Evolutionary conservation across 2,888 invertebrate species (phyloP), one percentile per base, ranked within the genome.

Genomic region (Drosophila imparisetae): DNA sequence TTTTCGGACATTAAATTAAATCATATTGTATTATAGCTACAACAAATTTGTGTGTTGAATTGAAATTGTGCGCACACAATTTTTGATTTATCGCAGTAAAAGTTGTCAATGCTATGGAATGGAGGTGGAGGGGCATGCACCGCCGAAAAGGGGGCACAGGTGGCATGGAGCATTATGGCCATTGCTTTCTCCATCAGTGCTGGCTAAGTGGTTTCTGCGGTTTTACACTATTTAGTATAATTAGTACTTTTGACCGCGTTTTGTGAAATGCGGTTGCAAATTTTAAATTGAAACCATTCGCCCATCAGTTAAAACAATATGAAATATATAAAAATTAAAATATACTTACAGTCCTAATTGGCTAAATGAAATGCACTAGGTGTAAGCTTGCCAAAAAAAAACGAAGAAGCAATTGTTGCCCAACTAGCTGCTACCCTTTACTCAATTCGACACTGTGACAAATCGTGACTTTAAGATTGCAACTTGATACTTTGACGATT

Each of bases 231-330:
- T 91, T 91, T 91, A 88, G 84, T 81, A 85, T 91, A 91, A 91
- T 91, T 91, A 91, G 91, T 91, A 80, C 81, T 79, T 88, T 81
- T 80, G 78, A 84, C 91, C 90, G 83, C 90, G 86, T 79, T 87
- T 73, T 79, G 71, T 74, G 72, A 89, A 86, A 82, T 87, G 85
- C 54, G 85, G 85, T 81, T 72, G 55, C 60, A 67, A 69, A 64
- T 66, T 72, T 40, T 50, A 55, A 74, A 60, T 62, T 65, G 52
- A 59, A 61, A 48, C 55, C 34, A 45, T 21, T 15, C 53, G 11
- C 13, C 13, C 38, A 13, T 38, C 21, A 30, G 15, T 29, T 40
- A 42, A 65, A 36, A 60, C 24, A 30, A 32, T 18, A 52, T 11
- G 48, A 55, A 74, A 59, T 62, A 53, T 58, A 34, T 29, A 55